Evolutionary conservation across 2,797 vertebrate genomes (phyloP), one percentile per base, ranked within the genome.

Genomic region (Rousettus madagascariensis): DNA sequence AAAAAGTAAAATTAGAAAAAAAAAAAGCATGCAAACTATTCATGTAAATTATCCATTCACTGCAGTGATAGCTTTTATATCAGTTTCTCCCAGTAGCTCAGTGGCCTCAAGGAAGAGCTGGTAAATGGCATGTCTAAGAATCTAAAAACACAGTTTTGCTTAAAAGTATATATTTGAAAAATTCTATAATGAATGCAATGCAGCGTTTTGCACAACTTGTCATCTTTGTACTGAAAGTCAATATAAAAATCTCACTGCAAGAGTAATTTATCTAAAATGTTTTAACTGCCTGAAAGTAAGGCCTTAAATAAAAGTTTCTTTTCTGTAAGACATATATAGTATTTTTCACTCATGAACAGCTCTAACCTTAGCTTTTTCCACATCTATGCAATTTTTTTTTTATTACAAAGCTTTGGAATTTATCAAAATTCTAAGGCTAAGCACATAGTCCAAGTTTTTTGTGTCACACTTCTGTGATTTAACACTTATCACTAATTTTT

Each of bases 401-500:
- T 71, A 66, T 94, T 90, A 97, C 94, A 97, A 97, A 97, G 95
- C 98, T 98, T 92, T 96, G 75, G 97, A 98, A 98, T 98, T 97
- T 97, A 96, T 91, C 68, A 82, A 80, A 68, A 95, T 85, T 97
- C 98, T 97, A 97, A 96, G 97, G 97, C 98, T 94, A 98, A 92
- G 80, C 95, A 95, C 63, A 87, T 93, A 96, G 96, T 96, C 72
- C 87, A 77, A 92, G 94, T 91, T 94, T 19, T 94, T 98, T 79
- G 49, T 59, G 49, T 66, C 94, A 95, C 78, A 75, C 96, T 83
- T 98, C 95, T 93, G 98, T 98, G 98, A 98, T 96, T 97, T 97
- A 87, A 96, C 97, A 83, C 90, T 97, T 91, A 97, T 98, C 99
- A 98, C 98, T 99, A 98, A 99, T 99, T 98, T 98, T 97, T 98